Evolutionary conservation across 1,140 invertebrate genomes (phyloP), one percentile per base, ranked within the genome.

Genomic region (Odontomachus brunneus): DNA sequence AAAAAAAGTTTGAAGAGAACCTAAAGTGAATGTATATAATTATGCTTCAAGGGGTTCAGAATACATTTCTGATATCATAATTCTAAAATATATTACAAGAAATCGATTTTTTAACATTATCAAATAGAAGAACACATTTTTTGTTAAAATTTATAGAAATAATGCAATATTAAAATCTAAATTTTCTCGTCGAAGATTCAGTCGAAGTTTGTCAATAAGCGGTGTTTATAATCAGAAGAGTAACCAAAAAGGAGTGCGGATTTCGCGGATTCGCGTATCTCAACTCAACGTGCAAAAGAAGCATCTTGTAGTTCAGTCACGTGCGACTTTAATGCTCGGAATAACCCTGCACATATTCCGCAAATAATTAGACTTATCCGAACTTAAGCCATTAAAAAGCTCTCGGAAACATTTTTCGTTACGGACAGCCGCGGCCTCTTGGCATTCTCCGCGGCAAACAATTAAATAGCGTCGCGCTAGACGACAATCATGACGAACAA

Each of bases 311-410:
- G 84, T 84, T 86, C 87, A 80, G 86, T 89, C 89, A 90, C 89
- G 89, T 89, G 84, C 71, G 55, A 69, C 72, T 78, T 86, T 89
- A 88, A 89, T 84, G 83, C 76, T 75, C 67, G 73, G 60, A 84
- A 88, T 90, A 89, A 84, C 86, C 86, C 78, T 33, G 29, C 29
- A 76, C 78, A 83, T 84, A 83, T 74, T 82, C 73, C 73, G 73
- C 88, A 90, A 90, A 90, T 90, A 90, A 90, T 90, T 90, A 90
- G 84, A 86, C 83, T 84, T 74, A 78, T 84, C 84, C 86, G 84
- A 90, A 88, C 83, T 19, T 62, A 49, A 88, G 83, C 85, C 86
- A 89, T 90, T 90, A 89, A 89, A 90, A 90, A 89, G 88, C 88
- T 89, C 88, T 90, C 82, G 82, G 82, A 89, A 90, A 89, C 88